Evolutionary conservation across 2,113 vertebrate genomes (phyloP), one percentile per base, ranked within the genome.

Genomic region (Suricata suricatta): DNA sequence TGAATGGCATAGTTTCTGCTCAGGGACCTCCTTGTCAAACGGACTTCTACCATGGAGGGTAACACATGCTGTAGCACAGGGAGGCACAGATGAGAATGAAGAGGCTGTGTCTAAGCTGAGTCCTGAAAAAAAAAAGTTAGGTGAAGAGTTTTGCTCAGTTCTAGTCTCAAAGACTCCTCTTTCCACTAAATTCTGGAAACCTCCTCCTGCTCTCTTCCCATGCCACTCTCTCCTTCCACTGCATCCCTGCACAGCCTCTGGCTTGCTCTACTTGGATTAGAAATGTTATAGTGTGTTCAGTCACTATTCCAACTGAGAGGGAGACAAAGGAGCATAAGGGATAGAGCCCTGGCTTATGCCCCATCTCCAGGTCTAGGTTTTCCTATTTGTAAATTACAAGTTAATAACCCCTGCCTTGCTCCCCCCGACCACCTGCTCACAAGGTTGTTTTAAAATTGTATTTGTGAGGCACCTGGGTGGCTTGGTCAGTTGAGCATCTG

Each of bases 101-200:
- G 87, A 93, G 35, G 54, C 33, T 21, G 29, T 74, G 15, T 84
- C 44, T 41, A 90, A 96, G 41, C 38, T 33, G n/a, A 71, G 60
- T 81, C 71, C 85, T 90, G 14, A 76, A 89, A 89, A 44, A 88
- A 93, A 31, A 90, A 90, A 64, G n/a, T 76, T 64, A 64, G 52
- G 19, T 79, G 54, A 85, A 93, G 90, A 92, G 35, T 82, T 93
- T 93, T 93, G 17, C 60, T 82, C 9, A 57, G 25, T 88, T 72
- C 41, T 74, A 54, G 27, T 38, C 47, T 50, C 52, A 93, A 93
- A 93, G n/a, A 19, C 35, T 80, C 77, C 81, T 44, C 44, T 76
- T 63, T 27, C 68, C 41, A 33, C 33, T 81, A 71, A 50, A 38
- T 89, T 74, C 63, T 87, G 68, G 76, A 94, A 76, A 9, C 64